Evolutionary conservation across 2,113 vertebrate genomes (phyloP).

Genomic region (Pachycephala philippinensis): DNA sequence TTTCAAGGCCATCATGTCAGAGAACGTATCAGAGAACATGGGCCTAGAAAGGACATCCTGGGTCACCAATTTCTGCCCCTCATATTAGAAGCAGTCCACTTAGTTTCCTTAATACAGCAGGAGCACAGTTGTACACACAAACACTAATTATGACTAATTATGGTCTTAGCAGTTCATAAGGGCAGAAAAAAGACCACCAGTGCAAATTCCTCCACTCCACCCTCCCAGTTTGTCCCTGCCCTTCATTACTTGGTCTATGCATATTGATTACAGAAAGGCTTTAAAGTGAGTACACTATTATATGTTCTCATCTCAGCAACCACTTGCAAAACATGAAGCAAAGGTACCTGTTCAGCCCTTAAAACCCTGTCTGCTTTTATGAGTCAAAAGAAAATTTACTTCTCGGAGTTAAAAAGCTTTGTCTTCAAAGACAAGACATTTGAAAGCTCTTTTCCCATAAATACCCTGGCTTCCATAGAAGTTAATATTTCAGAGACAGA

Average conservation of each 20-base stretch:
- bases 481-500: slow-evolving; percentile 1
- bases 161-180: neutral
- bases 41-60: neutral
- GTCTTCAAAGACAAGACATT: neutral
- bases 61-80: neutral
- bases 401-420: neutral
- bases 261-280: neutral
- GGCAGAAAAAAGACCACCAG: neutral
- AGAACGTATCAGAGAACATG: rapidly evolving
- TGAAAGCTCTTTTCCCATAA: neutral
- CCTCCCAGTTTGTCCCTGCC: too few species aligned
- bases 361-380: neutral
- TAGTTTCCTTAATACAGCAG: neutral
- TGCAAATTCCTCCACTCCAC: neutral
- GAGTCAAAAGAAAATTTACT: neutral
- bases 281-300: neutral
- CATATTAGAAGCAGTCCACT: neutral
- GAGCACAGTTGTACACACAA: neutral
- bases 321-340: neutral
- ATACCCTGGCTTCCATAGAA: neutral
- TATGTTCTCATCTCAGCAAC: neutral
- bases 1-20: neutral
- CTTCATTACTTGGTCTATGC: neutral
- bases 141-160: neutral
- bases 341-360: neutral